Conservation (phyloP, 2,888 invertebrate genomes). For the Pristionchus entomophagus region DNA sequence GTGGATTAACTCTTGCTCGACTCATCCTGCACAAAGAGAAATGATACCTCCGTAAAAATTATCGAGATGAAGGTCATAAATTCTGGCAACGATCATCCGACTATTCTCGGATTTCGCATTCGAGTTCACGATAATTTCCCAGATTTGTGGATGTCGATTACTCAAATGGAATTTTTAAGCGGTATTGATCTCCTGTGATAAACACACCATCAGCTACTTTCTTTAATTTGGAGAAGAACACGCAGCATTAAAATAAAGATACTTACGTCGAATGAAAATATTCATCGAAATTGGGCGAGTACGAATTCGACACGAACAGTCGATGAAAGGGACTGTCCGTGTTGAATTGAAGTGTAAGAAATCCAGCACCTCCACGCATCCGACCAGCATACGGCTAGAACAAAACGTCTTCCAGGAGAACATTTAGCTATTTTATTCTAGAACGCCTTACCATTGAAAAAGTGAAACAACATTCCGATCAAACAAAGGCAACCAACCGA, state of each 20-base stretch:
- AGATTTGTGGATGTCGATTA: constrained; percentile 26
- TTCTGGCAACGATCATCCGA: not conserved
- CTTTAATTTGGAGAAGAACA: not conserved
- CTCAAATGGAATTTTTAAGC: not conserved
- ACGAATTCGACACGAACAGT: constrained; percentile 43
- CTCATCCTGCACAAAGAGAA: too few species aligned
- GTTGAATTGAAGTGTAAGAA: not conserved
- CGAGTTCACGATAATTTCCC: constrained; percentile 40
- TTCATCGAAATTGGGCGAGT: constrained; percentile 15
- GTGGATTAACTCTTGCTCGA: too few species aligned
- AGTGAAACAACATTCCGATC: not conserved
- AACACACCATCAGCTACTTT: not conserved
- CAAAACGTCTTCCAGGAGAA: too few species aligned
- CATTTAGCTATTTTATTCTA: too few species aligned
- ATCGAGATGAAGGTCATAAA: not conserved
- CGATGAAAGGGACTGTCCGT: not conserved
- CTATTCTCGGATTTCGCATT: not conserved
- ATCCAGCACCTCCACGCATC: not conserved
- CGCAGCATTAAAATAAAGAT: too few species aligned
- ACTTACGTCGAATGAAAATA: constrained; percentile 7
- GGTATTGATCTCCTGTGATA: not conserved
- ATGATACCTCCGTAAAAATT: not conserved
- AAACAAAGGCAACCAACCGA: not conserved
- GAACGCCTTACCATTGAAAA: not conserved
- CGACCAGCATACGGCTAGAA: constrained; percentile 27